Evolutionary conservation across 30 jellyfish, hydroid and myxozoan species (phyloP).

Genomic region (Aurelia sp.): DNA sequence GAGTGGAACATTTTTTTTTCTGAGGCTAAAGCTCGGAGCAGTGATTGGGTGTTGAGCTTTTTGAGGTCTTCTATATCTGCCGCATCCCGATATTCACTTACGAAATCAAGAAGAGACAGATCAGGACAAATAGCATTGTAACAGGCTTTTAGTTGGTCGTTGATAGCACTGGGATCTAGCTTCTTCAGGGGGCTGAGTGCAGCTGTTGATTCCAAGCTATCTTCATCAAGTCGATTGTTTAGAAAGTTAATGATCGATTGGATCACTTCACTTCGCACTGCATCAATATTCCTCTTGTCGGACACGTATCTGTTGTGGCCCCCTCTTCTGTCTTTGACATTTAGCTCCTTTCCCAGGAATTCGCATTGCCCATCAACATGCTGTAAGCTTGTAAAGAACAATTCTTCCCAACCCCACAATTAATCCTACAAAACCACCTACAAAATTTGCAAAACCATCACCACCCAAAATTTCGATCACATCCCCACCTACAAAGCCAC

Average conservation of each 20-base stretch:
- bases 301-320: too few relatives aligned
- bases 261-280: conserved; percentile 46
- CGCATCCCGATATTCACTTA: too few relatives aligned
- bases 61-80: too few relatives aligned
- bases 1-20: too few relatives aligned
- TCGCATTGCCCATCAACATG: background rate
- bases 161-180: conserved; percentile 15
- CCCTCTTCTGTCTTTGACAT: too few relatives aligned
- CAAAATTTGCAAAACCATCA: too few relatives aligned
- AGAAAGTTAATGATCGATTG: conserved; percentile 33
- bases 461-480: too few relatives aligned
- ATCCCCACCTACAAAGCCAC: too few relatives aligned
- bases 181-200: conserved; percentile 3
- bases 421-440: too few relatives aligned
- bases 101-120: background rate
- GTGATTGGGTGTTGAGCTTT: too few relatives aligned
- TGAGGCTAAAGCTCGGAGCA: too few relatives aligned
- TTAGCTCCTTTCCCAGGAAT: conserved; percentile 9
- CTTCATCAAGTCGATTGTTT: conserved; percentile 40
- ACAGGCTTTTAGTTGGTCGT: conserved; percentile 20
- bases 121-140: conserved; percentile 27
- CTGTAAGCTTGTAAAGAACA: background rate
- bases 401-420: conserved; percentile 61
- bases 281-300: too few relatives aligned
- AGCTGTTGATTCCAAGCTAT: conserved; percentile 34